Conservation (phyloP, 2,797 vertebrate genomes). For the Pseudotriccus pelzelni region DNA sequence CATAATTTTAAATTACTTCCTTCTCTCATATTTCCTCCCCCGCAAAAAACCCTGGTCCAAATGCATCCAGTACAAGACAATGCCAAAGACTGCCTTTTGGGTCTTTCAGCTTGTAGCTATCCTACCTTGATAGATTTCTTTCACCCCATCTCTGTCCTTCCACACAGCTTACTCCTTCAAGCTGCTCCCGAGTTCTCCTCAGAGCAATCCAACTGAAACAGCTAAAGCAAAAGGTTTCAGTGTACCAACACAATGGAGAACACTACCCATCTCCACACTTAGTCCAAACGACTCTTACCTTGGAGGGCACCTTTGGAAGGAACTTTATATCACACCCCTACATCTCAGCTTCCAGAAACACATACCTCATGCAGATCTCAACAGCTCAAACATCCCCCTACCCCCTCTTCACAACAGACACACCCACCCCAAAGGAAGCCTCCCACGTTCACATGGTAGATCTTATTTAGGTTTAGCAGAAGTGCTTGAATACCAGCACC, state of each 20-base stretch:
- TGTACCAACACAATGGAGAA: not conserved
- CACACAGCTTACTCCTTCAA: not conserved
- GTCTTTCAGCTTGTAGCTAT: not conserved
- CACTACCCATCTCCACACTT: not conserved
- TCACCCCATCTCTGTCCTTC: not conserved
- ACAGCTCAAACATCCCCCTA: not conserved
- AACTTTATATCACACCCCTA: not conserved
- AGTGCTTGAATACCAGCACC: not conserved
- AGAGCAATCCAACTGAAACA: not conserved
- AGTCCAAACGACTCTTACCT: not conserved
- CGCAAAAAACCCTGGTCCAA: too few species aligned
- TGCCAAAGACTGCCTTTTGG: not conserved
- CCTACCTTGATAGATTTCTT: not conserved
- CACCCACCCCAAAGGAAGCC: not conserved
- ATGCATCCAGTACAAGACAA: not conserved
- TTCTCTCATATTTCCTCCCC: not conserved
- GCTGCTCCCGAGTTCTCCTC: not conserved
- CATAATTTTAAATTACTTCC: not conserved
- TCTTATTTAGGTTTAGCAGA: not conserved
- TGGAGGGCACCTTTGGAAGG: not conserved
- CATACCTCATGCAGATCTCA: not conserved
- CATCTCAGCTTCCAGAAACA: rapidly evolving
- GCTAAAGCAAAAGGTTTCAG: not conserved
- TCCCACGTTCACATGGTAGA: not conserved
- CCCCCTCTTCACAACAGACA: not conserved